Evolutionary conservation across 2,888 invertebrate genomes (phyloP).

Genomic region (Drosophila neotestacea): DNA sequence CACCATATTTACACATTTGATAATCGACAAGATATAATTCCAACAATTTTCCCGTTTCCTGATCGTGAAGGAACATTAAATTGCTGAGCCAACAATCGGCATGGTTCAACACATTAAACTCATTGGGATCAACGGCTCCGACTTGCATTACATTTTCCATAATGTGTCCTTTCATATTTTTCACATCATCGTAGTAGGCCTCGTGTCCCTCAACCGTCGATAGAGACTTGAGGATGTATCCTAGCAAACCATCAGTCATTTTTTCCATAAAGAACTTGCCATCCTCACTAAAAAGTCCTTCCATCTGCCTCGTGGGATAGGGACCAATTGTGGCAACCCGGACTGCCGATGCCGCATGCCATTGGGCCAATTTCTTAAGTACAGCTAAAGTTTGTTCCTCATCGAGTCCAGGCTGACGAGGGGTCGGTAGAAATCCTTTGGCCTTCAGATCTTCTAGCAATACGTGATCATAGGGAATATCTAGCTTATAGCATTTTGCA

Average conservation of each 20-base stretch:
- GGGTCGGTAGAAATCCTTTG: slow-evolving; percentile 68
- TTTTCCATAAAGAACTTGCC: slow-evolving; percentile 17
- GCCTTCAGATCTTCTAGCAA: slow-evolving; percentile 74
- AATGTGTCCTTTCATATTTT: slow-evolving; percentile 38
- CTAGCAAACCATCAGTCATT: slow-evolving; percentile 24
- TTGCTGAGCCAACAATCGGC: slow-evolving; percentile 82
- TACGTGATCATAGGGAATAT: slow-evolving; percentile 47
- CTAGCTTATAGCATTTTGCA: slow-evolving; percentile 49
- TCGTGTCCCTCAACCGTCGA: slow-evolving; percentile 55
- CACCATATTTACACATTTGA: slow-evolving; percentile 70
- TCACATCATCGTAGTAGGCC: slow-evolving; percentile 60
- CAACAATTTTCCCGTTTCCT: slow-evolving; percentile 55
- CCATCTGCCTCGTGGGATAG: slow-evolving; percentile 38
- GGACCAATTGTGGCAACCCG: slow-evolving; percentile 58
- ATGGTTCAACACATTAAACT: slow-evolving; percentile 81
- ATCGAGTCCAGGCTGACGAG: slow-evolving; percentile 73
- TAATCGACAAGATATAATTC: slow-evolving; percentile 72
- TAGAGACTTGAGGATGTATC: slow-evolving; percentile 44
- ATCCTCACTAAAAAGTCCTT: slow-evolving; percentile 39
- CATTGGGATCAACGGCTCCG: slow-evolving; percentile 36
- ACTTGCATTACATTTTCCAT: slow-evolving; percentile 16
- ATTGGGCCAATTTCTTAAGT: slow-evolving; percentile 78
- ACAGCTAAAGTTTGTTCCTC: slow-evolving; percentile 71
- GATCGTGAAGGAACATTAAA: slow-evolving; percentile 77
- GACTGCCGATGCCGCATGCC: slow-evolving; percentile 81